Conservation (phyloP, 2,888 invertebrate species). For the Agrilus biguttatus region DNA sequence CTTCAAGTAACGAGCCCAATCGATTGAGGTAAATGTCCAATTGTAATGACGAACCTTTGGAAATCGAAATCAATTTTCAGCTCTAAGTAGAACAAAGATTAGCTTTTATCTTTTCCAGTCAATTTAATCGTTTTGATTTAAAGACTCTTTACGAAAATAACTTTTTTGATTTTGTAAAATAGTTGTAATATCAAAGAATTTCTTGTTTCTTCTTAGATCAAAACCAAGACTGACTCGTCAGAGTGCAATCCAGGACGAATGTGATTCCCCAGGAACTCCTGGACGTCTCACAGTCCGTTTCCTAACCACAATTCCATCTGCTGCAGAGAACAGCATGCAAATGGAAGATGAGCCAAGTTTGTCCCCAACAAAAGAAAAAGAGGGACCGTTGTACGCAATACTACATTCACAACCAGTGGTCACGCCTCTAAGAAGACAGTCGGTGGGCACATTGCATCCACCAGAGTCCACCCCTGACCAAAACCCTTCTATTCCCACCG, state of each 20-base stretch:
- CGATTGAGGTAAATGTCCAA: slow-evolving; percentile 3
- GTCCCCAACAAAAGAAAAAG: slow-evolving; percentile 25
- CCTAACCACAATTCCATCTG: slow-evolving; percentile 58
- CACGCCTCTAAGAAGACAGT: slow-evolving; percentile 24
- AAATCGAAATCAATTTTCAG: too few species aligned
- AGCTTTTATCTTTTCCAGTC: too few species aligned
- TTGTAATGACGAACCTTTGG: not conserved
- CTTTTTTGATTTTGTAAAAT: too few species aligned
- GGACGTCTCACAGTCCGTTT: slow-evolving; percentile 40
- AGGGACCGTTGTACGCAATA: slow-evolving; percentile 29
- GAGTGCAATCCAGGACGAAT: slow-evolving; percentile 62
- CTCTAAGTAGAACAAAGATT: too few species aligned
- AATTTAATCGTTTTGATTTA: too few species aligned
- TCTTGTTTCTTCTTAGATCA: slow-evolving; percentile 21
- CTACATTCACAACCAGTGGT: slow-evolving; percentile 21
- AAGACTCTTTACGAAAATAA: too few species aligned
- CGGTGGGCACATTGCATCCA: slow-evolving; percentile 30
- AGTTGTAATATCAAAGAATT: too few species aligned
- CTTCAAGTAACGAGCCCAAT: slow-evolving; percentile 37
- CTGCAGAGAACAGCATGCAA: slow-evolving; percentile 55
- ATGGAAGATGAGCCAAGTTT: slow-evolving; percentile 44
- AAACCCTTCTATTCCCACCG: slow-evolving; percentile 17
- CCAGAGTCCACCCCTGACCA: slow-evolving; percentile 14
- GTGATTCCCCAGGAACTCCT: slow-evolving; percentile 47
- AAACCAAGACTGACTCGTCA: slow-evolving; percentile 71